Percentiles rank a stretch among this genome's conserved stretches.
Conservation (phyloP, 2,113 vertebrate species). For the Alaudala cheleensis region DNA sequence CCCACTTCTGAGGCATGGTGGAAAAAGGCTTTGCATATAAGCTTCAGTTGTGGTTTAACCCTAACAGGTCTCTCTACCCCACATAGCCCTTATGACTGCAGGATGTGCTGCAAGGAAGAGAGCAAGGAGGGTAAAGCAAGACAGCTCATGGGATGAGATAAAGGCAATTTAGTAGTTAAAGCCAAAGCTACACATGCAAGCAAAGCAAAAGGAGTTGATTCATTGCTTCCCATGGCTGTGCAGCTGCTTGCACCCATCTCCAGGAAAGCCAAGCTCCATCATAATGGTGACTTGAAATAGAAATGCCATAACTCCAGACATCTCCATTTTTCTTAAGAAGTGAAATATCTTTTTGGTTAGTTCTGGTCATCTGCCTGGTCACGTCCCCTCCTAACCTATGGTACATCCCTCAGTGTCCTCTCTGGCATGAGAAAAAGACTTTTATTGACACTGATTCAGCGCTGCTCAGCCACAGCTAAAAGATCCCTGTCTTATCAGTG, state of each 20-base stretch:
- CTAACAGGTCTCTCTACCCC: not conserved
- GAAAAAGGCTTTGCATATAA: not conserved
- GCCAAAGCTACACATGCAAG: not conserved
- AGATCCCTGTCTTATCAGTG: not conserved
- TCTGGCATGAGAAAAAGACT: not conserved
- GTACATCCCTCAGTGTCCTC: not conserved
- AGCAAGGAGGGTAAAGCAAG: not conserved
- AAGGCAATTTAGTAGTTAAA: not conserved
- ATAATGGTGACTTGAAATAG: fast-evolving
- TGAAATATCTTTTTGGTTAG: not conserved
- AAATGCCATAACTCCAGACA: fast-evolving
- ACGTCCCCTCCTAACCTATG: not conserved
- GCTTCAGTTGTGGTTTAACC: not conserved
- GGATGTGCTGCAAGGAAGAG: fast-evolving
- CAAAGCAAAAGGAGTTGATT: not conserved
- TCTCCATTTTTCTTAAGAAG: not conserved
- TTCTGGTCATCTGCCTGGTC: not conserved
- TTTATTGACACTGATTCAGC: not conserved
- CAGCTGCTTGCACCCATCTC: not conserved
- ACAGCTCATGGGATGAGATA: fast-evolving
- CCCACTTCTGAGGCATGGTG: not conserved
- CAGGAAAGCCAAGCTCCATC: not conserved
- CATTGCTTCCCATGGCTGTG: fast-evolving
- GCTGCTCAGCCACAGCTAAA: not conserved
- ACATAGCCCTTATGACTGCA: not conserved